Conservation (phyloP, 2,888 invertebrate species). For the Calliopum simillimum region DNA sequence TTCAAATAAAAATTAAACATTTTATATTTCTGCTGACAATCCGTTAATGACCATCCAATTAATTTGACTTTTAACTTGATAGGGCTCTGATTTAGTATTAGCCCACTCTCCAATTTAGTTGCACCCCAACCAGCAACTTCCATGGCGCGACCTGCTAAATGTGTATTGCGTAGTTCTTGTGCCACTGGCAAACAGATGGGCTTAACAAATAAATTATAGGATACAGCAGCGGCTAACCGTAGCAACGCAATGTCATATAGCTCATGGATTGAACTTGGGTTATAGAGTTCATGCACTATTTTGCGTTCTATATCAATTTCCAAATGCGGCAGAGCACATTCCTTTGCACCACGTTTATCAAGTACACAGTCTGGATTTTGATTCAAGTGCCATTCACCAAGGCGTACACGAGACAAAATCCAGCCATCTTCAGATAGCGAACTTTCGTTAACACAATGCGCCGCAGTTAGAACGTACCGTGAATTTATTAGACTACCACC, state of each 20-base stretch:
- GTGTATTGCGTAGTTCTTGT: constrained; percentile 54
- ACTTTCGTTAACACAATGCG: constrained; percentile 77
- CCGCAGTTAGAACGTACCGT: constrained; percentile 79
- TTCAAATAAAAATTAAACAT: constrained; percentile 66
- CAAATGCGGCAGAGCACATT: constrained; percentile 73
- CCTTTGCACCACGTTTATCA: constrained; percentile 58
- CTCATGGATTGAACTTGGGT: constrained; percentile 71
- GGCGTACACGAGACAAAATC: constrained; percentile 65
- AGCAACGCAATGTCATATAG: constrained; percentile 79
- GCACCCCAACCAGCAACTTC: constrained; percentile 77
- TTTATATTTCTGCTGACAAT: constrained; percentile 71
- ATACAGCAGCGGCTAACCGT: constrained; percentile 70
- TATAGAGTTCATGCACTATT: constrained; percentile 75
- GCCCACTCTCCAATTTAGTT: constrained; percentile 67
- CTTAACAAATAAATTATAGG: constrained; percentile 70
- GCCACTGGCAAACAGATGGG: constrained; percentile 73
- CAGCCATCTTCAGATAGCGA: constrained; percentile 73
- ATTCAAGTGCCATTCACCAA: constrained; percentile 64
- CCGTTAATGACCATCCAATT: constrained; percentile 66
- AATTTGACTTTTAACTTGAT: constrained; percentile 70
- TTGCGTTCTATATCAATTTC: constrained; percentile 74
- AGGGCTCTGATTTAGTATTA: constrained; percentile 68
- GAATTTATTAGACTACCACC: constrained; percentile 76
- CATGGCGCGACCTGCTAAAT: constrained; percentile 65
- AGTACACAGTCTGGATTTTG: constrained; percentile 58